These are phyloP conservation scores for Amphipoea oculea DNA, from an alignment of 2,888 invertebrate genomes.

Conservation along the genomic window DNA sequence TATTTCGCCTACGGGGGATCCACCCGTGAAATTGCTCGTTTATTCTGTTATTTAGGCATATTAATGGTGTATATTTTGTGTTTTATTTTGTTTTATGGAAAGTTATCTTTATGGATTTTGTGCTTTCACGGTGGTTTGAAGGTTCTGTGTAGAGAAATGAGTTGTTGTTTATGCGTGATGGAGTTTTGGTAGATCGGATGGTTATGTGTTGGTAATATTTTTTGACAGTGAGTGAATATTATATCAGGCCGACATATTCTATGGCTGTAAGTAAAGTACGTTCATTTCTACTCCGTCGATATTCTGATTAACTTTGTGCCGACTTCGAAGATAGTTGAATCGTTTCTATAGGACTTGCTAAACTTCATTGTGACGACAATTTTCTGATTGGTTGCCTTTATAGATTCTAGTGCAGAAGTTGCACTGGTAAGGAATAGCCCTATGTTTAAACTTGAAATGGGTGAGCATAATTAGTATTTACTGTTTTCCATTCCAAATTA, in stretches of 20 bases:
- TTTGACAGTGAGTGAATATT: constrained; percentile 13
- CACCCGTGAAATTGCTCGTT: constrained; percentile 56
- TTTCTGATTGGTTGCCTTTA: not conserved
- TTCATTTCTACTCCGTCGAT: accelerated
- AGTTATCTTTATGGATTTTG: constrained; percentile 43
- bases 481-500: no score
- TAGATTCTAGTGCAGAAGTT: not conserved
- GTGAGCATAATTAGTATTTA: not conserved
- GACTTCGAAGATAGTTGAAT: not conserved
- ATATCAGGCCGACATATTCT: not conserved
- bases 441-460: not conserved
- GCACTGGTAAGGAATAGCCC: not conserved
- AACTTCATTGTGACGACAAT: not conserved
- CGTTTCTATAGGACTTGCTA: not conserved
- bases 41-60: constrained; percentile 55
- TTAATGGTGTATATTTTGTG: constrained; percentile 47
- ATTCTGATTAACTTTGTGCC: not conserved
- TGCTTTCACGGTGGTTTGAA: constrained; percentile 33
- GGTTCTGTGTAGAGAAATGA: constrained; percentile 36
- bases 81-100: constrained; percentile 56
- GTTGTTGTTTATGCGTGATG: constrained; percentile 2
- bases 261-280: not conserved
- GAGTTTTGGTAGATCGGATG: constrained; percentile 11
- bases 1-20: constrained; percentile 56
- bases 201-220: constrained; percentile 13